Evolutionary conservation across 2,797 vertebrate species (phyloP).

Genomic region (Spinibarbus caldwelli): DNA sequence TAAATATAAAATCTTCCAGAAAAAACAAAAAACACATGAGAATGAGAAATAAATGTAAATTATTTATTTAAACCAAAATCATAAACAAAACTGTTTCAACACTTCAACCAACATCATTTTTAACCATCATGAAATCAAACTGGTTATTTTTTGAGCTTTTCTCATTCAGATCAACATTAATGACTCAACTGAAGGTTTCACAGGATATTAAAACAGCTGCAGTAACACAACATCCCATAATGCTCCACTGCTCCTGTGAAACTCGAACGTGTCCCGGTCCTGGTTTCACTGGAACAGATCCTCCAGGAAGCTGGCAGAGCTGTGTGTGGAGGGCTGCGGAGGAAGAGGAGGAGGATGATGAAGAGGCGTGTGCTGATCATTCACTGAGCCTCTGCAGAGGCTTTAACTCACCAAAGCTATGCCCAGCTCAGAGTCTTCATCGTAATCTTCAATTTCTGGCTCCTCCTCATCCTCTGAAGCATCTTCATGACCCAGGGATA

Average conservation of each 20-base stretch:
- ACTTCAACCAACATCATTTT: background rate
- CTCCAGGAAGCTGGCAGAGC: slow-evolving; percentile 68
- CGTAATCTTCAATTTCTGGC: slow-evolving; percentile 69
- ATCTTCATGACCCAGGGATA: slow-evolving; percentile 75
- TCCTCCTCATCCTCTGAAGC: slow-evolving; percentile 66
- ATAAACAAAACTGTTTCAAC: background rate
- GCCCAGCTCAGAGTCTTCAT: slow-evolving; percentile 61
- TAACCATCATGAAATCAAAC: background rate
- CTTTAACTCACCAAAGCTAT: slow-evolving; percentile 65
- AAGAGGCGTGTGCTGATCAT: background rate
- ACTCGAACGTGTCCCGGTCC: background rate
- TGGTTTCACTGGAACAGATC: slow-evolving; percentile 76
- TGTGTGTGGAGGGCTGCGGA: slow-evolving; percentile 71
- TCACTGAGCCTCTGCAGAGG: background rate
- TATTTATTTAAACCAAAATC: background rate
- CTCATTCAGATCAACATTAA: background rate
- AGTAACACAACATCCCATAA: background rate
- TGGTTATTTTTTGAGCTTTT: background rate
- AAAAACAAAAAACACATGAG: too few relatives aligned
- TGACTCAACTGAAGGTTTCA: background rate
- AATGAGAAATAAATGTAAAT: background rate
- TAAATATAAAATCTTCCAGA: background rate
- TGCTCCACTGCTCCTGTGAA: too few relatives aligned
- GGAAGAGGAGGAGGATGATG: slow-evolving; percentile 18
- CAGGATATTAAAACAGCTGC: background rate